Conservation (phyloP, 2,888 invertebrate species). For the Platycheirus albimanus region DNA sequence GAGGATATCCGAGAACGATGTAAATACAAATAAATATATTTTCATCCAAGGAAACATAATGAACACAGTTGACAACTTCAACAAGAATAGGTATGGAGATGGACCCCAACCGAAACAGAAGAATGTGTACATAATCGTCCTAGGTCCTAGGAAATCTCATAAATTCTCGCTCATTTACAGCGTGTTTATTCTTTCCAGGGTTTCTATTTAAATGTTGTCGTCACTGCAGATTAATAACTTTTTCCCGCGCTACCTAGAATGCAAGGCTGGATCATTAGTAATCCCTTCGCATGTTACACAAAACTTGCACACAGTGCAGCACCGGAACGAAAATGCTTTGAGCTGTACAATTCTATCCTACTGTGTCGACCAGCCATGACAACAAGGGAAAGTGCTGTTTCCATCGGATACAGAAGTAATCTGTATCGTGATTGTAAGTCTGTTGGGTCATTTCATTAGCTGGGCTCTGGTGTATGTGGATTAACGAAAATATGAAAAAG, state of each 20-base stretch:
- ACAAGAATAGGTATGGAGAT: not conserved
- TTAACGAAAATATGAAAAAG: not conserved
- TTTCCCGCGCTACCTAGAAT: constrained; percentile 1
- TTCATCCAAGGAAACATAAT: constrained; percentile 21
- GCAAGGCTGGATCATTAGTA: too few species aligned
- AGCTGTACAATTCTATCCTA: too few species aligned
- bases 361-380: too few species aligned
- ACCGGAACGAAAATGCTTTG: too few species aligned
- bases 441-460: constrained; percentile 28
- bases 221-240: constrained; percentile 66
- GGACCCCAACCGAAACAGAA: constrained; percentile 1
- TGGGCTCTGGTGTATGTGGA: constrained; percentile 9
- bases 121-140: constrained; percentile 27
- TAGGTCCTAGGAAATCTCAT: constrained; percentile 40
- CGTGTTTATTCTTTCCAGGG: constrained; percentile 70
- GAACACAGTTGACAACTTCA: constrained; percentile 34
- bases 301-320: too few species aligned
- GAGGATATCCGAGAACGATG: too few species aligned
- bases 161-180: constrained; percentile 72
- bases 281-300: too few species aligned
- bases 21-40: constrained; percentile 12
- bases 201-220: constrained; percentile 68
- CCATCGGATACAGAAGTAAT: not conserved
- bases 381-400: not conserved
- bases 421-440: constrained; percentile 12